These are phyloP conservation scores for Pogonomyrmex barbatus DNA, from an alignment of 1,140 invertebrate genomes.

Conservation along the genomic window DNA sequence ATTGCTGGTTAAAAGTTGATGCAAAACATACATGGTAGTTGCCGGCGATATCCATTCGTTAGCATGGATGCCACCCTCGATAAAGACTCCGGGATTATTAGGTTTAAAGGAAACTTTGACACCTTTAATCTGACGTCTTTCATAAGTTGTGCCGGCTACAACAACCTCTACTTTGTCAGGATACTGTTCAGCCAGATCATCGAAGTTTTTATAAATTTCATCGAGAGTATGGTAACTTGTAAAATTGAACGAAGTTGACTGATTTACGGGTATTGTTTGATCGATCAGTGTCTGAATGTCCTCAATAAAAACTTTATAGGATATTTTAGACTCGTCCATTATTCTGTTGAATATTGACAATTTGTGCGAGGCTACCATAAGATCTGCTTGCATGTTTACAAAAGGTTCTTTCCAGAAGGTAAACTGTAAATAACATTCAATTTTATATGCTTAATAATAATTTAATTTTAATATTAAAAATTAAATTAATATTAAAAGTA, in stretches of 20 bases:
- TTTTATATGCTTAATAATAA: background rate
- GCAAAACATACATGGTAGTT: slow-evolving; percentile 89
- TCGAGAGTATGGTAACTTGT: background rate
- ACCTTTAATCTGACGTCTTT: background rate
- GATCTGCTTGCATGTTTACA: background rate
- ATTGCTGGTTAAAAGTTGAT: slow-evolving; percentile 86
- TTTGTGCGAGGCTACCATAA: slow-evolving; percentile 4
- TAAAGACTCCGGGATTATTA: background rate
- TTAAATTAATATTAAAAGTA: background rate
- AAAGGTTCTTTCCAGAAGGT: slow-evolving; percentile 3
- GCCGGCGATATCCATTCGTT: slow-evolving; percentile 93
- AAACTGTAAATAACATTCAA: background rate
- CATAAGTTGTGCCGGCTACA: background rate
- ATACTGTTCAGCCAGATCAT: background rate
- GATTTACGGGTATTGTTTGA: background rate
- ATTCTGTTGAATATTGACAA: background rate
- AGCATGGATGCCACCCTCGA: slow-evolving; percentile 88
- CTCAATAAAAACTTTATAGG: background rate
- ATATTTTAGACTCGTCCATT: background rate
- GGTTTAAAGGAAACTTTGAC: background rate
- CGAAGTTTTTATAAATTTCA: background rate
- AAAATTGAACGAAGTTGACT: background rate
- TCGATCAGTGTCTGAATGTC: slow-evolving; percentile 3
- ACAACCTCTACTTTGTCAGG: background rate
- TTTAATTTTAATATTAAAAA: background rate